Conservation (phyloP, 2,113 vertebrate genomes). For the Numenius arquata region DNA sequence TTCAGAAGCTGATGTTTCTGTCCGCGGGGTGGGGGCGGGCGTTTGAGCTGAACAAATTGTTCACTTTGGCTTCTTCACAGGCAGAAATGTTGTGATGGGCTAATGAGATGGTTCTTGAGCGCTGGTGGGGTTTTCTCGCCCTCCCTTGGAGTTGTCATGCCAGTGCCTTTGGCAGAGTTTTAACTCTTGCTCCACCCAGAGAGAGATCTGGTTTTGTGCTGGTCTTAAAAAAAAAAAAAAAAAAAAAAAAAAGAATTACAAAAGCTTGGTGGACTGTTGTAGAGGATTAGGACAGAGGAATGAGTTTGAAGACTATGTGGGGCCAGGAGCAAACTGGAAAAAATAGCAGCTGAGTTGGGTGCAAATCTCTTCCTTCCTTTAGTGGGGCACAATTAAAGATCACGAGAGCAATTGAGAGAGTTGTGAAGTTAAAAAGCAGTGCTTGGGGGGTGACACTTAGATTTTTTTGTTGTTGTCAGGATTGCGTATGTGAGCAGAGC, state of each 20-base stretch:
- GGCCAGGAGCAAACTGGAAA: neutral
- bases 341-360: neutral
- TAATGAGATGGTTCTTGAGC: slow-evolving; percentile 8
- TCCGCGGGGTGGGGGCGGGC: neutral
- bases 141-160: neutral
- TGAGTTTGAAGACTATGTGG: neutral
- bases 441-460: neutral
- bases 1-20: neutral
- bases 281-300: neutral
- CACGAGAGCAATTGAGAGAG: neutral
- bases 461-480: neutral
- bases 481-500: neutral
- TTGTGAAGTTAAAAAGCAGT: neutral
- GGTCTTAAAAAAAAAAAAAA: neutral
- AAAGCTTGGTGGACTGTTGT: neutral
- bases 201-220: neutral
- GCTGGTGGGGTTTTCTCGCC: neutral
- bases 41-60: slow-evolving; percentile 49
- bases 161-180: neutral
- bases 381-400: neutral
- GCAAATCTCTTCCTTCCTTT: neutral
- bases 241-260: neutral
- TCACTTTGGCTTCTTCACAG: slow-evolving; percentile 37
- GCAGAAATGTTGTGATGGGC: slow-evolving; percentile 7
- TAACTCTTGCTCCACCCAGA: neutral